Percentiles rank a stretch among this genome's conserved stretches.
These are phyloP conservation scores for Arctopsyche grandis DNA, from an alignment of 1,140 invertebrate genomes.

Conservation along the genomic window DNA sequence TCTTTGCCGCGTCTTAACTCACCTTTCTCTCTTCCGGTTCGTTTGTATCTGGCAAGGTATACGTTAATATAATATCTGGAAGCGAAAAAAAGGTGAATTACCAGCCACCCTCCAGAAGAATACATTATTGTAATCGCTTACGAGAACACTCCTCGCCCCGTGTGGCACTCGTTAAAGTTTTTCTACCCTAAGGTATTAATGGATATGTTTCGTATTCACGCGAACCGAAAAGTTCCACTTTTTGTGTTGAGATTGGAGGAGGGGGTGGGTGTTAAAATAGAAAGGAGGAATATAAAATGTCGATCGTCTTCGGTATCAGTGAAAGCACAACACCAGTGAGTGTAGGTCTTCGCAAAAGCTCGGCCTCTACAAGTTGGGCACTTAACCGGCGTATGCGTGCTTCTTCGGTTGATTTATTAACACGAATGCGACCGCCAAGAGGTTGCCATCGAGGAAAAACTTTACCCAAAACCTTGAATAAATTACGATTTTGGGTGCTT, in stretches of 20 bases:
- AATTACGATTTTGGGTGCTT: constrained; percentile 33
- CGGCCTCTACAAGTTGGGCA: constrained; percentile 9
- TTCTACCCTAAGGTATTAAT: neutral
- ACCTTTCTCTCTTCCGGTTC: constrained; percentile 5
- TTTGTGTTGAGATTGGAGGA: too few relatives aligned
- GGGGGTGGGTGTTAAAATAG: too few relatives aligned
- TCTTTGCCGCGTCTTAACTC: neutral
- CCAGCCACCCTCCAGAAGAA: neutral
- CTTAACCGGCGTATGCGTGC: constrained; percentile 19
- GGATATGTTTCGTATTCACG: constrained; percentile 13
- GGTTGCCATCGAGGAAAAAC: constrained; percentile 48
- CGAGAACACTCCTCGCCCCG: neutral
- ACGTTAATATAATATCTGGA: neutral
- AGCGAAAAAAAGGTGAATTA: neutral
- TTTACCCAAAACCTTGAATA: constrained; percentile 35
- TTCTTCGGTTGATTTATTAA: constrained; percentile 52
- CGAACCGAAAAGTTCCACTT: neutral
- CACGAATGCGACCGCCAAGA: constrained; percentile 43
- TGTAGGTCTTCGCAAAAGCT: neutral
- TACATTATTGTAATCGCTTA: constrained; percentile 1
- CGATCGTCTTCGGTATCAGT: too few relatives aligned
- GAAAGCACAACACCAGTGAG: too few relatives aligned
- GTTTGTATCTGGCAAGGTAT: constrained; percentile 12
- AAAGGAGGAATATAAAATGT: too few relatives aligned
- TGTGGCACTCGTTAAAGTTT: neutral